These are phyloP conservation scores for Morpho helenor DNA, from an alignment of 2,888 invertebrate species.

Conservation along the genomic window DNA sequence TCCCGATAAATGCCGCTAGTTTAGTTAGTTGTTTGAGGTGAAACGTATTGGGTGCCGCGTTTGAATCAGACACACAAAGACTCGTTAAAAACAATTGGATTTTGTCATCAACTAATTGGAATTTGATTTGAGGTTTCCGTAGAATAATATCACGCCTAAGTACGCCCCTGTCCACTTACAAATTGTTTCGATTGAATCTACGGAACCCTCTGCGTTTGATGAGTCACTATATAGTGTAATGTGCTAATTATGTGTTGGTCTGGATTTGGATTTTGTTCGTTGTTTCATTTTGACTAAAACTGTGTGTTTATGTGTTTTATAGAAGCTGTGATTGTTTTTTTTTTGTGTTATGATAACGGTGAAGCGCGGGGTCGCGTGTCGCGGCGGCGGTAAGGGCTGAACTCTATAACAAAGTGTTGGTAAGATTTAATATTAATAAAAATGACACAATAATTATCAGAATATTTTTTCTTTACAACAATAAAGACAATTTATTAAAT, in stretches of 20 bases:
- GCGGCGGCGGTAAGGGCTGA: constrained; percentile 41
- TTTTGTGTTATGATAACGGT: constrained; percentile 54
- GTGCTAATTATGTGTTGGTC: constrained; percentile 77
- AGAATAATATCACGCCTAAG: constrained; percentile 44
- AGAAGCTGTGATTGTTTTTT: constrained; percentile 55
- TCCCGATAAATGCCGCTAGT: constrained; percentile 37
- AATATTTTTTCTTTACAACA: too few species aligned
- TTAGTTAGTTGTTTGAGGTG: constrained; percentile 27
- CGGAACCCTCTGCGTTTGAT: constrained; percentile 61
- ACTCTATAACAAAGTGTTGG: constrained; percentile 5
- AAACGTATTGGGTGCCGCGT: constrained; percentile 48
- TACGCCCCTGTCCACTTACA: constrained; percentile 34
- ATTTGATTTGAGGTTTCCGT: constrained; percentile 60
- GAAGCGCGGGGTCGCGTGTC: constrained; percentile 51
- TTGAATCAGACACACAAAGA: constrained; percentile 28
- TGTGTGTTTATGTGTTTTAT: constrained; percentile 75
- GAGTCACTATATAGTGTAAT: constrained; percentile 72
- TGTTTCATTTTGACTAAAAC: constrained; percentile 75
- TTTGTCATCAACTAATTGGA: constrained; percentile 33
- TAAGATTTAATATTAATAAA: not conserved
- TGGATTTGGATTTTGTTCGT: constrained; percentile 78
- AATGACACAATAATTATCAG: too few species aligned
- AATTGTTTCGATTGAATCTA: constrained; percentile 36
- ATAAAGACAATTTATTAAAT: too few species aligned
- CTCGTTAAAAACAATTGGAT: constrained; percentile 18